These are phyloP conservation scores for Macrostomum cliftonense DNA, from an alignment of 2,888 invertebrate genomes.

Conservation along the genomic window DNA sequence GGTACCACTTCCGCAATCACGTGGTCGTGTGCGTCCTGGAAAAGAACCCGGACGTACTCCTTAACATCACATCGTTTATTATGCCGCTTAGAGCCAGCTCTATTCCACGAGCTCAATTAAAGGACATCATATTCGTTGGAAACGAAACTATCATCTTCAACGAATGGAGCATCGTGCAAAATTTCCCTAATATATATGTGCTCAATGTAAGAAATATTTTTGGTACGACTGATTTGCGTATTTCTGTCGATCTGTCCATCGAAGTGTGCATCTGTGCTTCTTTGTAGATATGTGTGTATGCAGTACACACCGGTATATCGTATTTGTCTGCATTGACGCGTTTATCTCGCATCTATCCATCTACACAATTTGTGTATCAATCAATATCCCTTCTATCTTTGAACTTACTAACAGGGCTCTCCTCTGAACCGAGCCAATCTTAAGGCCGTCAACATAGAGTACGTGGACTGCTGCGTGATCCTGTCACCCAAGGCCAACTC, in stretches of 20 bases:
- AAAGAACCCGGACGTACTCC: neutral
- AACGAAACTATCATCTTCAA: neutral
- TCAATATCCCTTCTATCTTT: no score
- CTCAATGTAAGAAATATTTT: slow-evolving; percentile 1
- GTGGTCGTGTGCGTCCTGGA: neutral
- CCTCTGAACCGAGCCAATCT: slow-evolving; percentile 2
- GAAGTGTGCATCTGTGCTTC: no score
- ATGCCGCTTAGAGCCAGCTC: neutral
- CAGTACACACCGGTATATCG: no score
- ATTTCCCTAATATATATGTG: neutral
- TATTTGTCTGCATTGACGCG: no score
- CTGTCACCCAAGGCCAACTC: neutral
- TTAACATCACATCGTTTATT: neutral
- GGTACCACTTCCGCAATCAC: neutral
- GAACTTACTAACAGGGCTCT: neutral
- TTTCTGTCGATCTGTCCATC: no score
- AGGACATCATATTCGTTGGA: neutral
- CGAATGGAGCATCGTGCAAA: slow-evolving; percentile 2
- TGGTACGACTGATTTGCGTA: no score
- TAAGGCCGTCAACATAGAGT: neutral
- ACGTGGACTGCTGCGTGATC: neutral
- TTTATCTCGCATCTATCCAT: no score
- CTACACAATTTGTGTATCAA: no score
- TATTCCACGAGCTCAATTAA: neutral
- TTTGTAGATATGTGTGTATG: no score